A percentile compares a stretch with the other conserved stretches of the same genome.
These are phyloP conservation scores for Danaus chrysippus DNA, from an alignment of 2,888 invertebrate genomes.

Conservation along the genomic window DNA sequence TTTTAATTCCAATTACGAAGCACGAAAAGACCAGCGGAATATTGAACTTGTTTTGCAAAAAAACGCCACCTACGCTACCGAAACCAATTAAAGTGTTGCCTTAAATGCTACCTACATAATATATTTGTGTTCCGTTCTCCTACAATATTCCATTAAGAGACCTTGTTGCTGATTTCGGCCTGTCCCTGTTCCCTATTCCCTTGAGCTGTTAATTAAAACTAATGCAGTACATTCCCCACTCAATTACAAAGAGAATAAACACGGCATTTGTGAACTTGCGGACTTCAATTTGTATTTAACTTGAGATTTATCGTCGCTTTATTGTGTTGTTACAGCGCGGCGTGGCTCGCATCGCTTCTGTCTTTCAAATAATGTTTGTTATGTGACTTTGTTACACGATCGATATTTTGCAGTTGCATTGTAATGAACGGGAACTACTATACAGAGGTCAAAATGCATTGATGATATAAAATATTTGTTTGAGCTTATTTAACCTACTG, in stretches of 20 bases:
- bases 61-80: not conserved
- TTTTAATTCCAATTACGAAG: no score
- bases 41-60: not conserved
- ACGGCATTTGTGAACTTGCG: constrained; percentile 15
- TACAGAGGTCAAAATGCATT: no score
- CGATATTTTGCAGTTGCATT: no score
- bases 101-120: not conserved
- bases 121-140: not conserved
- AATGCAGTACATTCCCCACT: constrained; percentile 28
- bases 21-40: no score
- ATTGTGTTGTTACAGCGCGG: not conserved
- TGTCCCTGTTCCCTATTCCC: constrained; percentile 38
- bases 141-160: constrained; percentile 5
- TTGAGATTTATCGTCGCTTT: constrained; percentile 17
- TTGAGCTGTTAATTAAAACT: constrained; percentile 32
- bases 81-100: not conserved
- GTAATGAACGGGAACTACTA: no score
- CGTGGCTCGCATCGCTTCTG: not conserved
- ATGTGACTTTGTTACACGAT: no score
- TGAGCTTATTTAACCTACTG: no score
- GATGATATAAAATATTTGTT: no score
- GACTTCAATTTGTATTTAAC: constrained; percentile 17
- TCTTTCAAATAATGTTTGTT: not conserved
- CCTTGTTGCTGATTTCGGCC: constrained; percentile 15
- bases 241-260: constrained; percentile 9